phyloP scores from a whole-genome alignment of 2,797 vertebrate genomes.

The Threskiornis aethiopicus region DNA sequence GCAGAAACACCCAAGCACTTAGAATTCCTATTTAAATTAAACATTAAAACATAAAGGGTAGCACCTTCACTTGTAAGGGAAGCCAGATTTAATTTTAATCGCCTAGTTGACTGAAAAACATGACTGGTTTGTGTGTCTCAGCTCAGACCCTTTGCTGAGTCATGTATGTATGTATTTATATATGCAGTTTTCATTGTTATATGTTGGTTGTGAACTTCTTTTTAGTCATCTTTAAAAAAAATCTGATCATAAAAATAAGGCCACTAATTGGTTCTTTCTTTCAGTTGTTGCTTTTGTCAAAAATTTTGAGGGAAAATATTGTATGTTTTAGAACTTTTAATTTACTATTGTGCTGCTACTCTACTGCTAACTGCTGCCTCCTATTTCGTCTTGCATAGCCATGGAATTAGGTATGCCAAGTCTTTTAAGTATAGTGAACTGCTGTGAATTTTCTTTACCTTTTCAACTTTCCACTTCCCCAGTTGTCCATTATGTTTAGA shows the following conservation, averaged over 20 bases:
- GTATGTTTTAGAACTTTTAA: neutral
- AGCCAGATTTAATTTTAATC: neutral
- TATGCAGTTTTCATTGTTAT: neutral
- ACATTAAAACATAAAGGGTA: neutral
- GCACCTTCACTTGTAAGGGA: neutral
- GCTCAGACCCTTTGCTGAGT: neutral
- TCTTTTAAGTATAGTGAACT: neutral
- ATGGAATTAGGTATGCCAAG: neutral
- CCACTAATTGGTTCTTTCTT: neutral
- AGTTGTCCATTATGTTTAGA: neutral
- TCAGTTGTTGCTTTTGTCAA: neutral
- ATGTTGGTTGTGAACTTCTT: neutral
- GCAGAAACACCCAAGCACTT: neutral
- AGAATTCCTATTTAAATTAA: neutral
- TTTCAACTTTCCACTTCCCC: neutral
- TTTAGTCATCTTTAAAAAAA: neutral
- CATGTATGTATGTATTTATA: neutral
- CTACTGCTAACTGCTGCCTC: neutral
- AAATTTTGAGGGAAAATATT: rapidly evolving
- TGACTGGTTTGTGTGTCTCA: neutral
- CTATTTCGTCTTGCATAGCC: neutral
- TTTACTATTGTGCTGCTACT: neutral
- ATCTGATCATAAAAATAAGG: neutral
- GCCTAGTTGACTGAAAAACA: neutral
- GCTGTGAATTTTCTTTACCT: neutral